phyloP scores from a whole-genome alignment of 2,888 invertebrate genomes.

The Eilema depressum region DNA sequence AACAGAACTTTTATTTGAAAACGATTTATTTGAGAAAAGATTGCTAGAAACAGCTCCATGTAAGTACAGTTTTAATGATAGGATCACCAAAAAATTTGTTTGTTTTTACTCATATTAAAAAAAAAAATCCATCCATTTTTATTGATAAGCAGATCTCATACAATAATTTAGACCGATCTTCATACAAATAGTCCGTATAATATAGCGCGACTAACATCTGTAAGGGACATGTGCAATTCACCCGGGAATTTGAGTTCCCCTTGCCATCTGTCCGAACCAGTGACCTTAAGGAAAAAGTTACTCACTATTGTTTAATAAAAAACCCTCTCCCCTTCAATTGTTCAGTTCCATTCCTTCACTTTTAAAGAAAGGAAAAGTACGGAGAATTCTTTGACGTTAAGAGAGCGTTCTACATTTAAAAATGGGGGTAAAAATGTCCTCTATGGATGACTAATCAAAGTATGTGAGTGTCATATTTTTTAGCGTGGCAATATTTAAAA shows the following conservation, averaged over 20 bases:
- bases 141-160: not conserved
- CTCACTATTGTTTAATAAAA: constrained; percentile 42
- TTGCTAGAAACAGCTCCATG: not conserved
- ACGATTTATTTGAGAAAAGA: not conserved
- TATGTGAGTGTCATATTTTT: not conserved
- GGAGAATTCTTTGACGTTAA: not conserved
- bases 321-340: constrained; percentile 31
- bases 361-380: not conserved
- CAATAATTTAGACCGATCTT: constrained; percentile 4
- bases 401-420: not conserved
- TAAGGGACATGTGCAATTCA: constrained; percentile 22
- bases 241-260: constrained; percentile 42
- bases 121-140: not conserved
- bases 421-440: not conserved
- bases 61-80: not conserved
- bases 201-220: constrained; percentile 18
- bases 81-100: not conserved
- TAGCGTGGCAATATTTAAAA: not conserved
- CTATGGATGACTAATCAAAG: not conserved
- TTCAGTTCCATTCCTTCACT: constrained; percentile 14
- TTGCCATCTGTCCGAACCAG: constrained; percentile 43
- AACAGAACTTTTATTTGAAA: not conserved
- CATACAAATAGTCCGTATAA: not conserved
- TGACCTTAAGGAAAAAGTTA: constrained; percentile 46
- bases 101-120: not conserved